Percentiles rank a stretch among this genome's conserved stretches.
phyloP scores from a whole-genome alignment of 1,140 invertebrate genomes.

The Drosophila burlai region DNA sequence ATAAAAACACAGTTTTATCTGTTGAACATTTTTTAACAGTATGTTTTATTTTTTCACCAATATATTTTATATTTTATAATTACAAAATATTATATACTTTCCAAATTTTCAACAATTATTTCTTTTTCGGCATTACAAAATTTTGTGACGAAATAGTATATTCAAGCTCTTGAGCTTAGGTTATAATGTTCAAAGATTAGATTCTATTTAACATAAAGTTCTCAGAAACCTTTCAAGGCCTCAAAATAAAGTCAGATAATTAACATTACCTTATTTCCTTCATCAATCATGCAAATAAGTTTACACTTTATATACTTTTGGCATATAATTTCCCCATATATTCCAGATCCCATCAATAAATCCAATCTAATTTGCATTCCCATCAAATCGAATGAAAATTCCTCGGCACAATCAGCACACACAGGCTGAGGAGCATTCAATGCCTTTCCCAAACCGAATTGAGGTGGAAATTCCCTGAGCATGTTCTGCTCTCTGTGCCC shows the following conservation, averaged over 20 bases:
- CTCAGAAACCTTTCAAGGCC: no score
- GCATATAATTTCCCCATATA: background rate
- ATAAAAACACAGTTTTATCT: no score
- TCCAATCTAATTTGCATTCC: slow-evolving; percentile 9
- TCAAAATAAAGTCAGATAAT: background rate
- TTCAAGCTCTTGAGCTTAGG: no score
- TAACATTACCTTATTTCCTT: background rate
- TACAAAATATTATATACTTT: no score
- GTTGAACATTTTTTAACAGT: no score
- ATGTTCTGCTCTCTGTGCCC: slow-evolving; percentile 23
- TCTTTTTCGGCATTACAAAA: no score
- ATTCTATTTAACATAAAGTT: background rate
- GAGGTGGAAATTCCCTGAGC: slow-evolving; percentile 28
- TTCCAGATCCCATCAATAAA: background rate
- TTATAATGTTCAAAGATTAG: background rate
- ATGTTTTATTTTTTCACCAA: no score
- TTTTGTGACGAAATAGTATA: no score
- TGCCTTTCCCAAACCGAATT: slow-evolving; percentile 27
- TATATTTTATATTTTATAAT: no score
- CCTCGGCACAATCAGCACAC: slow-evolving; percentile 3
- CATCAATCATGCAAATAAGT: background rate
- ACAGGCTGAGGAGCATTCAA: background rate
- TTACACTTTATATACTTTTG: no score
- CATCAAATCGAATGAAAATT: slow-evolving; percentile 30
- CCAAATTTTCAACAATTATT: no score